Evolutionary conservation across 2,113 vertebrate genomes (phyloP).

Genomic region (Catagonus wagneri): DNA sequence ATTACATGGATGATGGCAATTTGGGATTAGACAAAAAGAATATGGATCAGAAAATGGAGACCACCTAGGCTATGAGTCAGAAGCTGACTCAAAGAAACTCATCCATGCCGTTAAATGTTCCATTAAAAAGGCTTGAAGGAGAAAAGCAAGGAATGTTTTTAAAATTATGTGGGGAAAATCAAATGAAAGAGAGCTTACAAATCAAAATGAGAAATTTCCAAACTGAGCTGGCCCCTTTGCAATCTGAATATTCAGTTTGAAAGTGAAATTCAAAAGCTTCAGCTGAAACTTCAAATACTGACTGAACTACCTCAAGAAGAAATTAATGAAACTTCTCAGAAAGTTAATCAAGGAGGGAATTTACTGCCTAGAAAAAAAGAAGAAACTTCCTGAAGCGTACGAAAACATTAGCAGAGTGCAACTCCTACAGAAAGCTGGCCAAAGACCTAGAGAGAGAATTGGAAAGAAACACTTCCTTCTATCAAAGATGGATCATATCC

Average conservation of each 20-base stretch:
- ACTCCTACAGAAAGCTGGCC: not conserved
- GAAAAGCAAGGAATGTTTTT: not conserved
- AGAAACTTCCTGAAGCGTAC: not conserved
- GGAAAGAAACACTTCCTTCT: slow-evolving; percentile 23
- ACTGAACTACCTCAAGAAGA: not conserved
- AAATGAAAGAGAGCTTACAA: slow-evolving; percentile 4
- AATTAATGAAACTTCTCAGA: not conserved
- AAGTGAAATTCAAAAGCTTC: slow-evolving; percentile 2
- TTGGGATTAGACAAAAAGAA: not conserved
- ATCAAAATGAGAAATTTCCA: not conserved
- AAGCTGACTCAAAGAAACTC: not conserved
- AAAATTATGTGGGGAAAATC: not conserved
- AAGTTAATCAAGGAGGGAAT: not conserved
- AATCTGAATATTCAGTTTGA: not conserved
- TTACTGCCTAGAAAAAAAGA: slow-evolving; percentile 5
- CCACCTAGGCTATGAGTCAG: not conserved
- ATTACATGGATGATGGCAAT: not conserved
- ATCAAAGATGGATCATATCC: not conserved
- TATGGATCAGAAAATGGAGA: slow-evolving; percentile 18
- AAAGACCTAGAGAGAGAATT: not conserved
- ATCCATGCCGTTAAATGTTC: not conserved
- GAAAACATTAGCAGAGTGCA: not conserved
- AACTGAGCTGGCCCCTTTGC: not conserved
- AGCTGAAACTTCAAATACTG: slow-evolving; percentile 7
- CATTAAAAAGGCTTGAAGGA: not conserved